Conservation (phyloP, 2,797 vertebrate genomes). For the Ctenochaetus hawaiiensis region DNA sequence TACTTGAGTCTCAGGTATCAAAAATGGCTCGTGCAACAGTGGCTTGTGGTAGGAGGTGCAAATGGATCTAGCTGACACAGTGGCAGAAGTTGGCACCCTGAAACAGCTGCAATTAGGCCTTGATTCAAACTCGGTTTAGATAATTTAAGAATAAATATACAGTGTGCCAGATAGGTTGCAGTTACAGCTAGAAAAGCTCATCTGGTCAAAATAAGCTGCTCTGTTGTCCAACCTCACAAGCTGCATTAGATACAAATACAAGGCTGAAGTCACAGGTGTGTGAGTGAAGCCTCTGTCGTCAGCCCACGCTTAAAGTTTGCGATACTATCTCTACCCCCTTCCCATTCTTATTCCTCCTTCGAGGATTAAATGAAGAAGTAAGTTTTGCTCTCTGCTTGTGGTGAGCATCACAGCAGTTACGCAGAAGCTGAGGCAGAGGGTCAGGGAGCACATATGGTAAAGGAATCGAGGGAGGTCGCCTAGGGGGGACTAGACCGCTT, state of each 20-base stretch:
- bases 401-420: slow-evolving; percentile 58
- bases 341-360: slow-evolving; percentile 32
- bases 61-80: slow-evolving; percentile 70
- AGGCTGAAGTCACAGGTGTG: slow-evolving; percentile 69
- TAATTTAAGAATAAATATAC: slow-evolving; percentile 75
- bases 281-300: slow-evolving; percentile 42
- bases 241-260: slow-evolving; percentile 54
- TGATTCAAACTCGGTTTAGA: slow-evolving; percentile 64
- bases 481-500: slow-evolving; percentile 65
- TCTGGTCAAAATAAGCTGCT: slow-evolving; percentile 73
- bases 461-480: slow-evolving; percentile 74
- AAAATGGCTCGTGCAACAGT: slow-evolving; percentile 60
- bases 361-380: slow-evolving; percentile 65
- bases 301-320: slow-evolving; percentile 53
- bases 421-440: slow-evolving; percentile 62
- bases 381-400: slow-evolving; percentile 47
- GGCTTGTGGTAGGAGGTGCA: slow-evolving; percentile 70
- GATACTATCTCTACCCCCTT: slow-evolving; percentile 18
- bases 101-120: slow-evolving; percentile 63
- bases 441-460: slow-evolving; percentile 86
- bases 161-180: slow-evolving; percentile 57
- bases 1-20: slow-evolving; percentile 63
- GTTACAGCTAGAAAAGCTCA: slow-evolving; percentile 65
- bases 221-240: slow-evolving; percentile 38
- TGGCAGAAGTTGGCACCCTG: slow-evolving; percentile 68